Base-by-base conservation (phyloP, 2,888 invertebrate genomes). In the Rhopalosiphum nymphaeae region DNA sequence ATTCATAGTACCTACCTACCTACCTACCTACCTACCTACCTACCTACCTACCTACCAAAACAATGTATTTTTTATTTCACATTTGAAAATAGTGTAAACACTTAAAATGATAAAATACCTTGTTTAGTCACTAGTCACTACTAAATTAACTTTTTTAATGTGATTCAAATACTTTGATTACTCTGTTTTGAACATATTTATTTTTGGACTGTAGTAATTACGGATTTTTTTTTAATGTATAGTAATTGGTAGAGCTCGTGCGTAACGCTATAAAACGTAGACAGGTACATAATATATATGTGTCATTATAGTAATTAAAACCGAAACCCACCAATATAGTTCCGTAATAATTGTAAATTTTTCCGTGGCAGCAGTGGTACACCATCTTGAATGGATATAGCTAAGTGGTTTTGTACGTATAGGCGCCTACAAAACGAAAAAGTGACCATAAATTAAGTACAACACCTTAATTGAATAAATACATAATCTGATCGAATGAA, bases 381-480 rank as follows among this genome's bases (percentile, higher is more conserved):
- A 53, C 89, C 61, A 13, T 57, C 16, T 57, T 9, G 61, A 10
- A 90, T 46, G n/a, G 89, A 67, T 61, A 46, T n/a, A 46, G 61
- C 61, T 90, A 90, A 90, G 89, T 90, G 89, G 89, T 90, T 90
- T 90, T 67, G 61, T 44, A 46, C 61, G 44, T 29, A 61, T 44
- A 46, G 86, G 91, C 91, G 86, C 86, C 91, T 86, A 57, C 46
- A 29, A 57, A 85, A 57, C 46, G 57, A 57, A 91, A 56, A 85
- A 36, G 25, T 49, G 46, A 61, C 86, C 36, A 89, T 92, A 92
- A 92, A 92, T 92, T 88, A 92, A 92, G 53, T 56, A 42, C 53
- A 89, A 92, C 88, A 42, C 88, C 42, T 92, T 89, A 89, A 92
- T 42, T 53, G 67, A 88, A 42, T n/a, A 53, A 87, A 92, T 86